Conservation (phyloP, 30 jellyfish, hydroid and myxozoan species). For the Cassiopea xamachana region DNA sequence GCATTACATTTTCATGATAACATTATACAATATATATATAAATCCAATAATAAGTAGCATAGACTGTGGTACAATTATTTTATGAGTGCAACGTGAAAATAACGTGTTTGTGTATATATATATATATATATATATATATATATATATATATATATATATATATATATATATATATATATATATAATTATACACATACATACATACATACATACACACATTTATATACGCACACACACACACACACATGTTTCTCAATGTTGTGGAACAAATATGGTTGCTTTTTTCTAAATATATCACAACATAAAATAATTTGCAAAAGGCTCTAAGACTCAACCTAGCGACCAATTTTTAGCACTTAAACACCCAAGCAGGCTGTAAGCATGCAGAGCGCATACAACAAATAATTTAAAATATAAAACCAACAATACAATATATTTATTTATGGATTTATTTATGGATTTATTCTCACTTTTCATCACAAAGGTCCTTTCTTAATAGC, state of each 20-base stretch:
- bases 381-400: neutral
- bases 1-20: neutral
- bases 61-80: neutral
- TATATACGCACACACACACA: too few species aligned
- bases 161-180: too few species aligned
- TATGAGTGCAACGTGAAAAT: neutral
- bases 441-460: neutral
- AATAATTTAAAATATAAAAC: conserved; percentile 6
- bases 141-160: too few species aligned
- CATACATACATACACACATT: too few species aligned
- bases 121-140: too few species aligned
- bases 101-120: neutral
- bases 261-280: too few species aligned
- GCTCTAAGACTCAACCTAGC: neutral
- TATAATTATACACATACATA: too few species aligned
- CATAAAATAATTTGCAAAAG: too few species aligned
- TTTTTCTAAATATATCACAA: too few species aligned
- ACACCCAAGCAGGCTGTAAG: neutral
- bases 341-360: neutral
- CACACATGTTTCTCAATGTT: too few species aligned
- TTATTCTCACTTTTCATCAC: conserved; percentile 8
- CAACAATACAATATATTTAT: neutral
- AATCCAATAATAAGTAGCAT: neutral
- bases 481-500: conserved; percentile 80
- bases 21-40: too few species aligned